Base-by-base conservation (phyloP, 37 sponge, comb jelly and placozoan species). In the Spongilla lacustris region DNA sequence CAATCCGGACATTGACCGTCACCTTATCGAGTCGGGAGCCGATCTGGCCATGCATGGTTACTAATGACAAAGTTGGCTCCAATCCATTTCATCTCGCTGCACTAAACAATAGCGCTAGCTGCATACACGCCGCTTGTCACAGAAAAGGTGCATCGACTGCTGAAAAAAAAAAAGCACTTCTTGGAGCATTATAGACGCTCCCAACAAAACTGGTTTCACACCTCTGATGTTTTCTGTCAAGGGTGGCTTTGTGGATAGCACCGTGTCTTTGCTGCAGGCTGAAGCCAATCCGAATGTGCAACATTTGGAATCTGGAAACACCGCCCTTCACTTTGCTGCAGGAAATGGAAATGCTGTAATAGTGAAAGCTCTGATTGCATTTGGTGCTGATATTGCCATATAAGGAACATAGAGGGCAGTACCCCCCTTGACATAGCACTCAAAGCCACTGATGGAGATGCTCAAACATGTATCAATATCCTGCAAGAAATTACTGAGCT, bases 281-380 rank as follows among this genome's bases (percentile, higher is more conserved):
- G 82, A 70, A n/a, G 81, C 74, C 31, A 75, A 80, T 22, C 88
- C 88, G 0, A 66, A 80, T 73, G 23, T 46, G 4, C 37, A 22
- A 3, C 68, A 79, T 33, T 22, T 2, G 1, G 17, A 27, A 3
- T 34, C 81, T 68, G 87, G 87, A 19, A 41, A 87, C 67, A 87
- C 92, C 33, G 73, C 92, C 14, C 81, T 91, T 13, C 92, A 91
- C 31, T 41, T 27, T 46, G 87, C 84, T 19, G 84, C 86, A 71
- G 50, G 24, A 29, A 27, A 21, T 33, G 81, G 84, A 29, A 24
- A 77, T 36, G 27, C 68, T 4, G 24, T n/a, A 28, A 26, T 91
- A 22, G 69, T 91, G 32, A 91, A 83, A 75, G 80, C 73, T 14
- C 84, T 91, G 74, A 68, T 83, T 25, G 79, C 79, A 25, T 83